Percentiles rank a stretch among this genome's conserved stretches.
phyloP scores from a whole-genome alignment of 2,888 invertebrate genomes.

The Orthosia cruda region DNA sequence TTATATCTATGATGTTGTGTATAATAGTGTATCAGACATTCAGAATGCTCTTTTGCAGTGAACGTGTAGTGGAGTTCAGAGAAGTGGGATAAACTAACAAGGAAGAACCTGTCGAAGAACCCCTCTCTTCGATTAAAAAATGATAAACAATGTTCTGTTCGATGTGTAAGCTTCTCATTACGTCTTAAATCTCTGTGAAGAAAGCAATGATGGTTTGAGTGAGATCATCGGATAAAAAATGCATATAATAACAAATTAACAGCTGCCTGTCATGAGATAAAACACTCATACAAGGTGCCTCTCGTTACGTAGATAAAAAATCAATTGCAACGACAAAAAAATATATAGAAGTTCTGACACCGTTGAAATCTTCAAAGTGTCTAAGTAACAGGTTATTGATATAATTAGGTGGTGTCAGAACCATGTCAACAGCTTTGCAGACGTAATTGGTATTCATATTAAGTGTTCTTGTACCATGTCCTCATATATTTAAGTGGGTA shows the following conservation, averaged over 20 bases:
- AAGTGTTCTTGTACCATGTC: not conserved
- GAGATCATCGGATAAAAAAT: constrained; percentile 10
- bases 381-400: constrained; percentile 5
- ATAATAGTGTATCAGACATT: too few species aligned
- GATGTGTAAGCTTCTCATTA: not conserved
- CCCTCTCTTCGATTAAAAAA: too few species aligned
- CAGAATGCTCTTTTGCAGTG: too few species aligned
- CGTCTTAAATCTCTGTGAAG: not conserved
- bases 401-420: constrained; percentile 15
- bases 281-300: not conserved
- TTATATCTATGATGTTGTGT: too few species aligned
- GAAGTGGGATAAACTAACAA: too few species aligned
- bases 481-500: not conserved
- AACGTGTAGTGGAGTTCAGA: too few species aligned
- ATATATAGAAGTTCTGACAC: constrained; percentile 10
- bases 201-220: not conserved
- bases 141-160: too few species aligned
- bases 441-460: not conserved
- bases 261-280: constrained; percentile 12
- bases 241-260: not conserved
- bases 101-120: too few species aligned
- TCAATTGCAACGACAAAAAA: not conserved
- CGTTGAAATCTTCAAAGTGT: not conserved
- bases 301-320: not conserved
- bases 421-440: constrained; percentile 7